phyloP scores from a whole-genome alignment of 2,888 invertebrate genomes.

The Apamea monoglypha region DNA sequence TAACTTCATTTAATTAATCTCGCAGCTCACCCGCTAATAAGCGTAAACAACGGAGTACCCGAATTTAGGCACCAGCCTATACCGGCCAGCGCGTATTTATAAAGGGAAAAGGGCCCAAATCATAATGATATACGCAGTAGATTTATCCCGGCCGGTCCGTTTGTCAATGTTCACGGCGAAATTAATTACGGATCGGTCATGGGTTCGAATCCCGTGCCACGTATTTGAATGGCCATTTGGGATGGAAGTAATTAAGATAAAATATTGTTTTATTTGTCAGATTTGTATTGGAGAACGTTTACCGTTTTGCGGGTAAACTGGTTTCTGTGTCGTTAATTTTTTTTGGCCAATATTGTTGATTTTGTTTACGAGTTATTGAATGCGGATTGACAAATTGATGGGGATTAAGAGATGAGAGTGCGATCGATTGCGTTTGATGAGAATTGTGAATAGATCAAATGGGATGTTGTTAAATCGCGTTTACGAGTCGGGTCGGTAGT shows the following conservation, averaged over 20 bases:
- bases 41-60: slow-evolving; percentile 53
- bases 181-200: slow-evolving; percentile 85
- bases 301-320: slow-evolving; percentile 48
- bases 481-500: neutral
- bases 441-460: slow-evolving; percentile 24
- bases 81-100: slow-evolving; percentile 48
- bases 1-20: slow-evolving; percentile 58
- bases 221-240: slow-evolving; percentile 78
- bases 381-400: slow-evolving; percentile 55
- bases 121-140: slow-evolving; percentile 85
- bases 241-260: slow-evolving; percentile 76
- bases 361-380: slow-evolving; percentile 62
- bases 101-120: slow-evolving; percentile 65
- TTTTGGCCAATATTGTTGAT: slow-evolving; percentile 61
- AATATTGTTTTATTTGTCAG: slow-evolving; percentile 73
- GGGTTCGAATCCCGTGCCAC: slow-evolving; percentile 76
- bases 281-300: slow-evolving; percentile 60
- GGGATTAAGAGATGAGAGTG: slow-evolving; percentile 30
- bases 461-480: neutral
- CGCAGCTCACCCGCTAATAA: slow-evolving; percentile 52
- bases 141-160: slow-evolving; percentile 83
- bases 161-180: slow-evolving; percentile 84
- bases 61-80: slow-evolving; percentile 36
- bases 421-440: slow-evolving; percentile 15
- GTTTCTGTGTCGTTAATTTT: slow-evolving; percentile 50